Evolutionary conservation across 37 sponge, comb jelly and placozoan species (phyloP).

Genomic region (Chondrilla cf. caribensis): DNA sequence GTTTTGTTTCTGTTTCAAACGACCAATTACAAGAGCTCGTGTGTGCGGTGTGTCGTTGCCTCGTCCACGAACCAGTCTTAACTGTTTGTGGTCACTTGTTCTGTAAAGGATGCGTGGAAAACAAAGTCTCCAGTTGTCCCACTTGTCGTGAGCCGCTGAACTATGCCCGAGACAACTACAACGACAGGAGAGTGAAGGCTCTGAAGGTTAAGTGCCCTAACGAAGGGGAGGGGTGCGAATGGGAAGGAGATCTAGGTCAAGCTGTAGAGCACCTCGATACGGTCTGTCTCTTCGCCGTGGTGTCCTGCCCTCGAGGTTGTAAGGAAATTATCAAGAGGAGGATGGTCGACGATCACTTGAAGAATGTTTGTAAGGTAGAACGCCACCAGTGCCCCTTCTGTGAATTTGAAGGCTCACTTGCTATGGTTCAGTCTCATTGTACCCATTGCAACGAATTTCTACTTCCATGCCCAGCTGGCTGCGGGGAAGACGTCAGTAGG

Average conservation of each 20-base stretch:
- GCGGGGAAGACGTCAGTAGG: not conserved
- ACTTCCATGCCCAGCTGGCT: slow-evolving; percentile 15
- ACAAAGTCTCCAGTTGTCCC: not conserved
- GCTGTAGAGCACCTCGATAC: not conserved
- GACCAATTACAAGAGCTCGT: not conserved
- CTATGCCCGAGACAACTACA: not conserved
- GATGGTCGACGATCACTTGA: not conserved
- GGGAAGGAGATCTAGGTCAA: slow-evolving; percentile 31
- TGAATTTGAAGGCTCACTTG: not conserved
- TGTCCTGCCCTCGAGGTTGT: not conserved
- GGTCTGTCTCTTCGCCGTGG: not conserved
- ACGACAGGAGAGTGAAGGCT: not conserved
- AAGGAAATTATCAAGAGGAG: too few relatives aligned
- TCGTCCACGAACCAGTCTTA: not conserved
- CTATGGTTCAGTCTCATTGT: not conserved
- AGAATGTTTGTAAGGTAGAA: not conserved
- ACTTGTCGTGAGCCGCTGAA: too few relatives aligned
- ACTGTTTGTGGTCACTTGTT: slow-evolving; percentile 11
- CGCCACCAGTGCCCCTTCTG: not conserved
- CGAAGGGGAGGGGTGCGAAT: slow-evolving; percentile 25
- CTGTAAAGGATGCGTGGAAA: slow-evolving; percentile 5
- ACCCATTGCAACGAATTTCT: not conserved
- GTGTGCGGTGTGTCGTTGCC: not conserved
- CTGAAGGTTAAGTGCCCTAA: slow-evolving; percentile 27
- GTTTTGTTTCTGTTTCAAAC: not conserved